phyloP scores from a whole-genome alignment of 2,113 vertebrate species.

The Proteles cristata region DNA sequence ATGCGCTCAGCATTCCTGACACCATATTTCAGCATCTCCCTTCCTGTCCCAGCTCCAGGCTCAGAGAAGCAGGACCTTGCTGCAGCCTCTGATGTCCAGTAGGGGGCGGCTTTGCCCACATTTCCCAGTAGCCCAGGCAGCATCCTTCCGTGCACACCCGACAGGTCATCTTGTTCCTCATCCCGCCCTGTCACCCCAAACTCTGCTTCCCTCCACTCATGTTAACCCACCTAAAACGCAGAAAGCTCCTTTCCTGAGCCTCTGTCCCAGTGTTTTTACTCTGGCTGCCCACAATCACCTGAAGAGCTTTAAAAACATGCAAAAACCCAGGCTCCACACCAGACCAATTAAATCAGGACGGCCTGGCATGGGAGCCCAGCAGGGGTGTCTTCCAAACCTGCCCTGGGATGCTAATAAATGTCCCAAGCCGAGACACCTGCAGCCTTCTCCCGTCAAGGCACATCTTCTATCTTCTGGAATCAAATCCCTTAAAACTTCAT shows the following conservation, averaged over 20 bases:
- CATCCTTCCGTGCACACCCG: neutral
- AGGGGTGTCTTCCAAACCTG: neutral
- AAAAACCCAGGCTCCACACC: neutral
- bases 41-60: neutral
- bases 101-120: slow-evolving; percentile 55
- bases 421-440: neutral
- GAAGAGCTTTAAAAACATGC: neutral
- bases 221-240: neutral
- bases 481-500: neutral
- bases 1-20: slow-evolving; percentile 21
- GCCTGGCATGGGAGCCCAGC: no score
- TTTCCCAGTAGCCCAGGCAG: neutral
- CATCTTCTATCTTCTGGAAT: neutral
- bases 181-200: neutral
- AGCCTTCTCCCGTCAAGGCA: neutral
- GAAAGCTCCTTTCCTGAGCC: neutral
- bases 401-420: neutral
- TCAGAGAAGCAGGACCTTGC: neutral
- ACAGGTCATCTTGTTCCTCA: neutral
- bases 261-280: neutral
- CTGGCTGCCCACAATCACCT: neutral
- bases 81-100: neutral
- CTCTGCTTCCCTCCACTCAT: neutral
- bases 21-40: neutral
- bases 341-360: neutral